Evolutionary conservation across 2,888 invertebrate genomes (phyloP), one percentile per base, ranked within the genome.

Genomic region (Habroteleia sp.): DNA sequence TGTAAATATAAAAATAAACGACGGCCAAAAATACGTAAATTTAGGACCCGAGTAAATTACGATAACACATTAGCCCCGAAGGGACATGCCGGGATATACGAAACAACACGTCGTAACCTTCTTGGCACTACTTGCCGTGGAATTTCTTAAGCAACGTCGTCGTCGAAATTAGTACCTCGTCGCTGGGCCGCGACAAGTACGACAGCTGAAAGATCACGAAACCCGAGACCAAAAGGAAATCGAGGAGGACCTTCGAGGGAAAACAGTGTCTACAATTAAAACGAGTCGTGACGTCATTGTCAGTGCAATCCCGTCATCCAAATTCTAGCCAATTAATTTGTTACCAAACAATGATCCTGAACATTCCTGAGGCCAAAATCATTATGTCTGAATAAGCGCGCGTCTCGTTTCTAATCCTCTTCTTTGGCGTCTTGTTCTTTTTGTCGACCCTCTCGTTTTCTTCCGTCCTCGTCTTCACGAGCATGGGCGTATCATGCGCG

Each of bases 401-500:
- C 58, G 7, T 1, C 17, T 25, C 5, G 48, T 58, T 42, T 42
- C 14, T 41, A 13, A 23, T 41, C 23, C 23, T 46, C 44, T n/a
- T n/a, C 10, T 23, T 46, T 11, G 48, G 20, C 20, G 6, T 66
- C 42, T 66, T 29, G 25, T 52, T 68, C 31, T 20, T 60, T 54
- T 39, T 62, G 58, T 68, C 46, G 44, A 13, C 35, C 52, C 44
- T 50, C 52, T 63, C 50, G 8, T 48, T 54, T 58, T 46, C 46
- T 54, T 72, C 35, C 41, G 20, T 74, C 66, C 50, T 62, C 35
- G 41, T 76, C 44, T 42, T 13, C 54, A 10, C 23, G 23, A 37
- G 69, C 76, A 60, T 63, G 62, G 66, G 54, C 77, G 79, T 81
- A 82, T 83, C 82, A 76, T 58, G 68, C 74, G 78, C 79, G 79